Base-by-base conservation (phyloP, 2,113 vertebrate species). In the Callionymus lyra region DNA sequence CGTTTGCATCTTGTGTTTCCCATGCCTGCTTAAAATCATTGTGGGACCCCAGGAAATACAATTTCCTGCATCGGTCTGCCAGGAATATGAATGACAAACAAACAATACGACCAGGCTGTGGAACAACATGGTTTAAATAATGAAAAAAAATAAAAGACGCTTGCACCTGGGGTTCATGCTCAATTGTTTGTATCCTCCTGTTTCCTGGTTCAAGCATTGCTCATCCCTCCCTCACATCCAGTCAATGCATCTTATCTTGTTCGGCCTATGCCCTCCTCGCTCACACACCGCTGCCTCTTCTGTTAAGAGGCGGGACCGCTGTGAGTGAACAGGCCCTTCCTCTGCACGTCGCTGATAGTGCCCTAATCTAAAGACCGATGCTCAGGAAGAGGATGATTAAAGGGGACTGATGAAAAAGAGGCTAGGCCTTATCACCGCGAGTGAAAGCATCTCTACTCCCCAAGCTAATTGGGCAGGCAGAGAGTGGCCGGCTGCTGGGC, bases 331-430 rank as follows among this genome's bases (percentile, higher is more conserved):
- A 41, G 72, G 62, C 45, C 69, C 47, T 56, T 63, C 63, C 65
- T 51, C 74, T 81, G 74, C 1, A 6, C 34, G 11, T n/a, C 9
- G 31, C 63, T 66, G 65, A 67, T 72, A 76, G 59, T 54, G 71
- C 54, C 47, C 53, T 83, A 80, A 74, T 79, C 71, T 73, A 18
- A 57, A 62, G 51, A 16, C 45, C 59, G 60, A 78, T 68, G 71
- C 64, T 72, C 44, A 16, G 60, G 63, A 62, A 65, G 72, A 65
- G 50, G 36, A 47, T 62, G 61, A 81, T 77, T 72, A 72, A 59
- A 57, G 46, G 21, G 16, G 62, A 42, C 31, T 16, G 65, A 62
- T 39, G 69, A 58, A 65, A 51, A 74, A 60, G 62, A 68, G 56
- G 54, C 37, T 12, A 50, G 40, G 54, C 50, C 67, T 81, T 81